Evolutionary conservation across 2,797 vertebrate genomes (phyloP), one percentile per base, ranked within the genome.

Genomic region (Mastacembelus armatus): DNA sequence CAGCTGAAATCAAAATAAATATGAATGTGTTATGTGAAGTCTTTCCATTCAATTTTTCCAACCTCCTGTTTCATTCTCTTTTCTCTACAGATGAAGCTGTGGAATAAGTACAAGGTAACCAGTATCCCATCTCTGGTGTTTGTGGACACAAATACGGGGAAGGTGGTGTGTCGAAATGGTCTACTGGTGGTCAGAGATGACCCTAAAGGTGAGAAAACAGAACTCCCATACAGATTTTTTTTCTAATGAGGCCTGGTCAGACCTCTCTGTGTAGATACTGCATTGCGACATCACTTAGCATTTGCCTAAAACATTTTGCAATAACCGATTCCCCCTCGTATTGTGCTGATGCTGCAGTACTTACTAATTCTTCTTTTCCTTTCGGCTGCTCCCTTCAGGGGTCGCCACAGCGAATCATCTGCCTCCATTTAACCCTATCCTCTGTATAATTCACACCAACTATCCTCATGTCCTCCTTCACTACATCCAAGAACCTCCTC

Each of bases 91-190:
- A 95, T 99, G 91, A 99, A 97, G 90, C 94, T 99, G 76, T 99
- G 98, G 97, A 98, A 98, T 93, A 99, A 97, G 86, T 99, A 98
- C 89, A 96, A 98, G 85, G 96, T 99, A 71, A 98, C 98, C 91
- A 98, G 97, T 87, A 96, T 99, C 89, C 98, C 98, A 30, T 98
- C 97, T 10, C 93, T 99, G 87, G 96, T 99, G 92, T 98, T 99
- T 91, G 94, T 99, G 80, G 97, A 99, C 6, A 95, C 95, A 32
- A 79, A 91, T 65, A 95, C 94, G 0, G 97, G 96, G 85, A 98
- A 97, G 88, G 94, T 97, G 39, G 95, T 99, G 77, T 98, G 97
- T 93, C 95, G 96, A 78, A 99, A 99, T 0, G 97, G 98, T 50
- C 94, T 99, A 40, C 90, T 99, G 78, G 96, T 98, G 78, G 97